phyloP scores from a whole-genome alignment of 2,113 vertebrate genomes.

The Murina feae region DNA sequence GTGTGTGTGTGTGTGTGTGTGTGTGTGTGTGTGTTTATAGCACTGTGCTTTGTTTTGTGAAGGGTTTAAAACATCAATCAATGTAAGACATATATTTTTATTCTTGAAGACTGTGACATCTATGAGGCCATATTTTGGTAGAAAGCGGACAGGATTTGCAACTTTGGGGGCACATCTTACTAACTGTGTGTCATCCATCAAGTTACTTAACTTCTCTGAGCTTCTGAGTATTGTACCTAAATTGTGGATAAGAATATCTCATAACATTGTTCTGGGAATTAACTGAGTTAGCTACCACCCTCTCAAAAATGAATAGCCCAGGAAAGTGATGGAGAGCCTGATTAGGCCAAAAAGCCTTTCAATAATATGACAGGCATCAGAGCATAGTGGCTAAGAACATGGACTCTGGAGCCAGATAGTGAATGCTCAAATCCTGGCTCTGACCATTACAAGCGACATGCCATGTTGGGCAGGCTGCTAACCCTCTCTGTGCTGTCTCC shows the following conservation, averaged over 20 bases:
- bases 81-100: conserved; percentile 1
- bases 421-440: background rate
- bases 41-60: background rate
- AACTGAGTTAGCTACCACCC: background rate
- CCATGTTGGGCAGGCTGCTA: background rate
- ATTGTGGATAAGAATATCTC: background rate
- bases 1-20: too few species aligned
- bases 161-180: background rate
- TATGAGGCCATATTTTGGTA: background rate
- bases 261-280: background rate
- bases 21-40: background rate
- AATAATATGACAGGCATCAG: background rate
- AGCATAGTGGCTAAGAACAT: background rate
- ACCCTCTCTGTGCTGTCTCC: background rate
- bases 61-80: background rate
- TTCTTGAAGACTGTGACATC: background rate
- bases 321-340: background rate
- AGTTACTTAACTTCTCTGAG: background rate
- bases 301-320: background rate
- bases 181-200: background rate
- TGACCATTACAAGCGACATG: background rate
- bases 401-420: background rate
- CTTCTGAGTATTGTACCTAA: background rate
- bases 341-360: background rate
- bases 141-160: background rate